Evolutionary conservation across 2,888 invertebrate species (phyloP).

Genomic region (Cantharis nigra): DNA sequence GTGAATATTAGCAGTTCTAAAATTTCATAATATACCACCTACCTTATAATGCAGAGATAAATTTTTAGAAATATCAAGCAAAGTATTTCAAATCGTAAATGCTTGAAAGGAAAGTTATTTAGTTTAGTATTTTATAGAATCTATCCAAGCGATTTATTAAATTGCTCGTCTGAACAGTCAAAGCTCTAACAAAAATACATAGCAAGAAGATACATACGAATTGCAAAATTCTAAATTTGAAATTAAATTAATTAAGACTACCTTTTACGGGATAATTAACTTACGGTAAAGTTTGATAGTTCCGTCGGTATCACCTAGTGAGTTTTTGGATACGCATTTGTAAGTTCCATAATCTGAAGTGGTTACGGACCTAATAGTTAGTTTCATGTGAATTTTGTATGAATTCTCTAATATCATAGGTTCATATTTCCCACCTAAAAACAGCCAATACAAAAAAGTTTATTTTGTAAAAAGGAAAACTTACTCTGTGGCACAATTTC

Average conservation of each 20-base stretch:
- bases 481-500: conserved; percentile 67
- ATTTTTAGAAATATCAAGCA: conserved; percentile 18
- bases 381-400: conserved; percentile 76
- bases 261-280: conserved; percentile 50
- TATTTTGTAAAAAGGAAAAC: neutral
- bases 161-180: conserved; percentile 30
- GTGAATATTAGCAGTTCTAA: neutral
- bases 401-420: conserved; percentile 73
- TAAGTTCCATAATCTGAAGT: conserved; percentile 76
- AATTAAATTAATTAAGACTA: conserved; percentile 5
- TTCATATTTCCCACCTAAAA: conserved; percentile 65
- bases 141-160: conserved; percentile 30
- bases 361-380: conserved; percentile 71
- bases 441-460: neutral
- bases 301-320: conserved; percentile 82
- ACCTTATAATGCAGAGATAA: conserved; percentile 9
- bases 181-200: conserved; percentile 27
- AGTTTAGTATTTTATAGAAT: conserved; percentile 26
- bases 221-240: neutral
- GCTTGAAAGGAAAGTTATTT: conserved; percentile 24
- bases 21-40: neutral
- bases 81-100: conserved; percentile 22
- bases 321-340: conserved; percentile 83
- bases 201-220: conserved; percentile 12
- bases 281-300: conserved; percentile 82